Conservation (phyloP, 2,113 vertebrate genomes). For the Protobothrops flavoviridis region DNA sequence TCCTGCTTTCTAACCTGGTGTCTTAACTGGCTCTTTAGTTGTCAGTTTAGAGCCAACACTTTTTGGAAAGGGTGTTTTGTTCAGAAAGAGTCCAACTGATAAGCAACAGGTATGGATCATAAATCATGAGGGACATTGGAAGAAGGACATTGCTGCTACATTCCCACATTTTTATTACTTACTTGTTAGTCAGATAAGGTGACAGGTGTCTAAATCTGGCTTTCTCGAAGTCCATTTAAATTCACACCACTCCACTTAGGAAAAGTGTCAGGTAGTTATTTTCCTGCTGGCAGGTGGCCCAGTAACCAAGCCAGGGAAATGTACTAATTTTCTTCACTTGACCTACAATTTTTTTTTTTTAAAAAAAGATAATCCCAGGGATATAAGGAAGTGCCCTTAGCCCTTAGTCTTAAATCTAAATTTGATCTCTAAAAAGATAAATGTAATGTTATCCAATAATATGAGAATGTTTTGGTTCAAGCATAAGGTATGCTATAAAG, state of each 20-base stretch:
- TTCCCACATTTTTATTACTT: background rate
- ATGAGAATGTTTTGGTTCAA: background rate
- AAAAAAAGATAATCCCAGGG: background rate
- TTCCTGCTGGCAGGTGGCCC: background rate
- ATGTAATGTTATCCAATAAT: background rate
- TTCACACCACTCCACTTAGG: background rate
- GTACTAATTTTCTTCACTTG: background rate
- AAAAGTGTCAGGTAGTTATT: background rate
- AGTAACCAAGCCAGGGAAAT: background rate
- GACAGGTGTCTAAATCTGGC: background rate
- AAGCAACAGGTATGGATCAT: background rate
- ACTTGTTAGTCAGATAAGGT: background rate
- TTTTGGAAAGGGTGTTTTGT: background rate
- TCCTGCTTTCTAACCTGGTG: background rate
- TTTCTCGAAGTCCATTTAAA: background rate
- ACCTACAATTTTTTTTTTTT: background rate
- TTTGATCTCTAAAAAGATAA: background rate
- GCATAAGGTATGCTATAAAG: background rate
- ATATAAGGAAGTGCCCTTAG: background rate
- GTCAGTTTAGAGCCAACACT: background rate
- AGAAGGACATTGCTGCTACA: background rate
- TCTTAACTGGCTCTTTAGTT: background rate
- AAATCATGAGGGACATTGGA: background rate
- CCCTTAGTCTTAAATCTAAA: background rate
- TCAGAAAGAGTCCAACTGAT: background rate